Base-by-base conservation (phyloP, 1,140 invertebrate genomes). In the Leptinotarsa undecemlineata region DNA sequence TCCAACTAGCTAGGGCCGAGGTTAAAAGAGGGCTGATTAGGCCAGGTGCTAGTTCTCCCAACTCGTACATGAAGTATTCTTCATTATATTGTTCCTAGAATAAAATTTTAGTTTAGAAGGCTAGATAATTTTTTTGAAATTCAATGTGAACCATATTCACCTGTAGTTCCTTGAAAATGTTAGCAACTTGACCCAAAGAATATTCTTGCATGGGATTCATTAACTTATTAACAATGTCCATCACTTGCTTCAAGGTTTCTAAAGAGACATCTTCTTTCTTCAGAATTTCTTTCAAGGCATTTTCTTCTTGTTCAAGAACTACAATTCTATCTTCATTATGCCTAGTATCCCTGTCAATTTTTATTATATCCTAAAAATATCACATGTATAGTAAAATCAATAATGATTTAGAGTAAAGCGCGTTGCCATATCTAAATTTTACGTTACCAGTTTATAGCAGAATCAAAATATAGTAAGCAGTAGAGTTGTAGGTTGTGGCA, bases 331-430 rank as follows among this genome's bases (percentile, higher is more conserved):
- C 96, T 77, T 91, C 90, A 14, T 93, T 89, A 81, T 92, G 89
- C 17, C 91, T 89, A 33, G 93, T 88, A 81, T 93, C 91, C 68
- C 93, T 90, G 77, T 98, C 95, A 82, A 96, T 96, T 78, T 91
- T 89, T 48, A 98, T 93, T 68, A 99, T 99, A 81, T 98, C 93
- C 88, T 91, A 80, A 67, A 23, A 23, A 23, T 2, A 23, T 23
- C 21, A 23, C n/a, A n/a, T n/a, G n/a, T n/a, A n/a, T n/a, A n/a
- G n/a, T n/a, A n/a, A n/a, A n/a, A n/a, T n/a, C n/a, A n/a, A n/a
- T n/a, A n/a, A n/a, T n/a, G n/a, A n/a, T n/a, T n/a, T n/a, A n/a
- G n/a, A n/a, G n/a, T n/a, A n/a, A n/a, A n/a, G n/a, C n/a, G n/a
- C n/a, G n/a, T n/a, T n/a, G n/a, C n/a, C n/a, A n/a, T n/a, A n/a